Conservation (phyloP, 1,140 invertebrate genomes). For the Ceratosolen fusciceps region DNA sequence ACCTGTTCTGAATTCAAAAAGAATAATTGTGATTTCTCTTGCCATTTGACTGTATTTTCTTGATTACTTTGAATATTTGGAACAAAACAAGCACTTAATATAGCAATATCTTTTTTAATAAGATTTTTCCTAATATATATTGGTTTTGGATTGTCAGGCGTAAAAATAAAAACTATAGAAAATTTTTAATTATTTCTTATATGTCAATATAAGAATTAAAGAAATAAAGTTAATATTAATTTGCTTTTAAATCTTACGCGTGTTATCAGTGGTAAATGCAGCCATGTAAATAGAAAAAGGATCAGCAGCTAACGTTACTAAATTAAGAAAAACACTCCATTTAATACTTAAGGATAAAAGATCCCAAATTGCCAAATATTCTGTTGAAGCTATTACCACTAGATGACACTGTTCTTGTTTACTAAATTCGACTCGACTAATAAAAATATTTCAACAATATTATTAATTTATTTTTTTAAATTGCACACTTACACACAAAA, state of each 20-base stretch:
- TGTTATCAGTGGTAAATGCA: slow-evolving; percentile 76
- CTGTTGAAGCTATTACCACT: slow-evolving; percentile 74
- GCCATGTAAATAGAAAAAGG: slow-evolving; percentile 77
- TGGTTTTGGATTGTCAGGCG: slow-evolving; percentile 72
- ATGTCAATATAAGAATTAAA: neutral
- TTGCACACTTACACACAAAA: neutral
- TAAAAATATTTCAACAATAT: slow-evolving; percentile 41
- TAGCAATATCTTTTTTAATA: slow-evolving; percentile 63
- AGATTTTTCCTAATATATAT: slow-evolving; percentile 71
- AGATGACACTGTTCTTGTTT: slow-evolving; percentile 77
- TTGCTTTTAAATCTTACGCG: slow-evolving; percentile 67
- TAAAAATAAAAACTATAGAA: slow-evolving; percentile 75
- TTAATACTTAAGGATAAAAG: slow-evolving; percentile 76
- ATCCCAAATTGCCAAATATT: slow-evolving; percentile 80
- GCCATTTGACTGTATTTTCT: slow-evolving; percentile 72
- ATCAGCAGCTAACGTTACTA: slow-evolving; percentile 74
- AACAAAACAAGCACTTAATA: slow-evolving; percentile 72
- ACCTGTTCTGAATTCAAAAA: slow-evolving; percentile 75
- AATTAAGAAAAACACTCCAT: slow-evolving; percentile 74
- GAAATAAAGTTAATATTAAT: neutral
- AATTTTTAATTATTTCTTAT: neutral
- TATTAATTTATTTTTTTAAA: slow-evolving; percentile 7
- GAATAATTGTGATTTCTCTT: slow-evolving; percentile 74
- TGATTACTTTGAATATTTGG: slow-evolving; percentile 68
- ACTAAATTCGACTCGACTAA: slow-evolving; percentile 78